Evolutionary conservation across 37 sponge, comb jelly and placozoan species (phyloP).

Genomic region (Axinella damicornis): DNA sequence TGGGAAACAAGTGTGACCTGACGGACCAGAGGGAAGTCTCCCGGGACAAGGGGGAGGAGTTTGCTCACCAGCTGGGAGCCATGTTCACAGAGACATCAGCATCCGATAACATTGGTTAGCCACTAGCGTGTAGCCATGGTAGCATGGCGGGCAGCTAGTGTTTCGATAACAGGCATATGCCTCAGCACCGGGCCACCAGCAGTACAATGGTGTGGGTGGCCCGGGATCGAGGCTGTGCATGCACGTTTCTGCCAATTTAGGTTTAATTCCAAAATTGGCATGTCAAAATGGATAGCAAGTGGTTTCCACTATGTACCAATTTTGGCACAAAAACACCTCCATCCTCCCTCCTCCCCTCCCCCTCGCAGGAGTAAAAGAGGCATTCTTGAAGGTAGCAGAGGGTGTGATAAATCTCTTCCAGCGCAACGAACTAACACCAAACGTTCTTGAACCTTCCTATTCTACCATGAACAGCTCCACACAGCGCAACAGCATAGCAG

Average conservation of each 20-base stretch:
- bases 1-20: constrained; percentile 74
- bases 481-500: too few species aligned
- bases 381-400: constrained; percentile 65
- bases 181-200: too few species aligned
- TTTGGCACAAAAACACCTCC: too few species aligned
- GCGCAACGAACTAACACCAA: constrained; percentile 15
- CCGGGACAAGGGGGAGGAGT: constrained; percentile 44
- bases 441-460: background rate
- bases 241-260: too few species aligned
- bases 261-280: too few species aligned
- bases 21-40: constrained; percentile 40
- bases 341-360: too few species aligned
- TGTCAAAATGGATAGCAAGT: too few species aligned
- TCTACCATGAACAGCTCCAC: background rate
- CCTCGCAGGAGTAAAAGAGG: constrained; percentile 61
- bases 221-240: too few species aligned
- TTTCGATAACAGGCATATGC: too few species aligned
- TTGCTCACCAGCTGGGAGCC: constrained; percentile 63
- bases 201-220: too few species aligned
- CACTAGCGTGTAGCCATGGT: background rate
- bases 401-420: constrained; percentile 53
- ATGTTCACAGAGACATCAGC: constrained; percentile 74
- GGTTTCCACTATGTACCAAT: too few species aligned
- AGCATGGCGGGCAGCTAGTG: too few species aligned
- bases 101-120: constrained; percentile 54